Percentiles rank a stretch among this genome's conserved stretches.
Evolutionary conservation across 2,113 vertebrate genomes (phyloP).

Genomic region (Ptychochromis oligacanthus): DNA sequence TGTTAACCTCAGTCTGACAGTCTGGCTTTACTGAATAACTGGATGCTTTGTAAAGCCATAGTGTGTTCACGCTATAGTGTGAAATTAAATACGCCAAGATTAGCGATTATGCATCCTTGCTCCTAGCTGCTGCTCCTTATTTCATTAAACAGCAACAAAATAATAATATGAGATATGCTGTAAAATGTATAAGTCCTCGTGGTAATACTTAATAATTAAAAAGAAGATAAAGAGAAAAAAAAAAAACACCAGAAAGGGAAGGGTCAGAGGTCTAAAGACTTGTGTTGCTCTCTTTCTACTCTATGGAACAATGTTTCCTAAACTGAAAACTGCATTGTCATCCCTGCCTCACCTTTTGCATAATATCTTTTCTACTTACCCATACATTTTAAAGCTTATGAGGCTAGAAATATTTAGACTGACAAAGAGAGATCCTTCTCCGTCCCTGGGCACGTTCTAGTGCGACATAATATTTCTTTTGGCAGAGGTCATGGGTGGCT

Average conservation of each 20-base stretch:
- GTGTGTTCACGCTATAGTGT: background rate
- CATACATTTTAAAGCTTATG: constrained; percentile 78
- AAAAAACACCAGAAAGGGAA: background rate
- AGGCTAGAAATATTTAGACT: constrained; percentile 75
- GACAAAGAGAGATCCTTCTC: constrained; percentile 74
- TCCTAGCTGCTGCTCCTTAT: background rate
- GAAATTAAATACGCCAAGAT: background rate
- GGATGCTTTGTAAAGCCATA: background rate
- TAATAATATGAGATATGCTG: background rate
- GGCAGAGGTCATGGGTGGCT: constrained; percentile 88
- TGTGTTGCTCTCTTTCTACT: background rate
- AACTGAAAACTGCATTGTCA: constrained; percentile 6
- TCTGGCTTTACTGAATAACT: background rate
- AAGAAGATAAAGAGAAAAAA: background rate
- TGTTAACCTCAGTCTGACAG: background rate
- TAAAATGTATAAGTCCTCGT: background rate
- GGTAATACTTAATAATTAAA: background rate
- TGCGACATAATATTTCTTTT: constrained; percentile 89
- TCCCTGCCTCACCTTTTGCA: constrained; percentile 41
- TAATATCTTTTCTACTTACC: constrained; percentile 77
- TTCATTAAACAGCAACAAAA: background rate
- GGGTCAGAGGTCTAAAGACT: background rate
- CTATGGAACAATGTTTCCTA: background rate
- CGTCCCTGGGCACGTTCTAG: constrained; percentile 75
- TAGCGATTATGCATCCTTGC: background rate